A percentile compares a stretch with the other conserved stretches of the same genome.
phyloP scores from a whole-genome alignment of 2,797 vertebrate genomes.

The Sphenodon punctatus region DNA sequence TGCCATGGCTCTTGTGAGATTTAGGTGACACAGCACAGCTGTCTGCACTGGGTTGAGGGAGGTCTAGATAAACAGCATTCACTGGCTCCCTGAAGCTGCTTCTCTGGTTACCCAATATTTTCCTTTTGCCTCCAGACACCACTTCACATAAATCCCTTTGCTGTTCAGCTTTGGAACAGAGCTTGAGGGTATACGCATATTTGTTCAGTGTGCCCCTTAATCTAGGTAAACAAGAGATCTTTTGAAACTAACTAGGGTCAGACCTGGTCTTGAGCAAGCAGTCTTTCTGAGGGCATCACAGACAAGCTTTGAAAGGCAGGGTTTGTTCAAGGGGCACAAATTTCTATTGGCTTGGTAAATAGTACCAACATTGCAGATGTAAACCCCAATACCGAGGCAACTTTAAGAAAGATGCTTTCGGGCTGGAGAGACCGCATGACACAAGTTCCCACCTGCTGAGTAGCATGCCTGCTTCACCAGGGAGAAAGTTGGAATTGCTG shows the following conservation, averaged over 20 bases:
- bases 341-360: not conserved
- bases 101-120: conserved; percentile 65
- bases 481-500: not conserved
- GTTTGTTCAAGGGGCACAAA: conserved; percentile 27
- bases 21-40: conserved; percentile 28
- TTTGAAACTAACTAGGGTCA: conserved; percentile 49
- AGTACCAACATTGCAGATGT: not conserved
- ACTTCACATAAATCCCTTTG: conserved; percentile 62
- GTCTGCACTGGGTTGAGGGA: conserved; percentile 16
- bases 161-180: conserved; percentile 27
- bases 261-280: conserved; percentile 13
- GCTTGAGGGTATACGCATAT: conserved; percentile 29
- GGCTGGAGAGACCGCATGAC: not conserved
- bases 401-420: conserved; percentile 14
- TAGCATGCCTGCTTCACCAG: conserved; percentile 29
- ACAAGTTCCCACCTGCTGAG: not conserved
- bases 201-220: conserved; percentile 13
- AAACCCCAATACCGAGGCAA: conserved; percentile 6
- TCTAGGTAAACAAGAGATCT: conserved; percentile 48
- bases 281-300: not conserved
- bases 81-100: conserved; percentile 45
- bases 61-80: conserved; percentile 32
- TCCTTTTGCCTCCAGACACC: conserved; percentile 59
- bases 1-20: conserved; percentile 20
- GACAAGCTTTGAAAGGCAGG: conserved; percentile 19